These are phyloP conservation scores for Athalia circularis DNA, from an alignment of 2,888 invertebrate species.

Conservation along the genomic window DNA sequence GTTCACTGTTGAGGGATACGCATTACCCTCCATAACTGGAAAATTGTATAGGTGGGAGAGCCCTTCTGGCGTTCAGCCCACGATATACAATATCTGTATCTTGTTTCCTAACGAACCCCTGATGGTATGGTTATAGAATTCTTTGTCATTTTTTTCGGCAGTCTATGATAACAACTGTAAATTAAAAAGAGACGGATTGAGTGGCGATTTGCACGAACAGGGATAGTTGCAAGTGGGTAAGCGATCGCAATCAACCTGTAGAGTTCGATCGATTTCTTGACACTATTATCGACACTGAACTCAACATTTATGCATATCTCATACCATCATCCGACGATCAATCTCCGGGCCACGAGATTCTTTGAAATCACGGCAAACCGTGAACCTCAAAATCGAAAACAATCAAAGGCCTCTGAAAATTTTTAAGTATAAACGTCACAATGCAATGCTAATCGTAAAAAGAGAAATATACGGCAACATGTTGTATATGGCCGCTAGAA, in stretches of 20 bases:
- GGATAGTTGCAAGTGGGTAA: constrained; percentile 17
- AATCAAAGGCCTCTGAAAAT: no score
- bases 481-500: no score
- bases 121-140: not conserved
- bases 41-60: no score
- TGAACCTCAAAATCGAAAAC: no score
- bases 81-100: no score
- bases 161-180: constrained; percentile 11
- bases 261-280: constrained; percentile 38
- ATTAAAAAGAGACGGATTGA: constrained; percentile 42
- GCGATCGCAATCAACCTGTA: constrained; percentile 29
- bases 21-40: no score
- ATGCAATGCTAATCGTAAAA: no score
- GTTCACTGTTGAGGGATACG: no score
- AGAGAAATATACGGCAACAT: no score
- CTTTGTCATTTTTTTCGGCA: not conserved
- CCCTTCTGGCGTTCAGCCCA: no score
- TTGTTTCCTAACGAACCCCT: not conserved
- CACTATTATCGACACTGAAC: constrained; percentile 30
- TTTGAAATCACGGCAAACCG: no score
- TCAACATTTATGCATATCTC: not conserved
- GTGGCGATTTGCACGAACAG: constrained; percentile 29
- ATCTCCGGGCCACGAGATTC: not conserved
- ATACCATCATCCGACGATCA: constrained; percentile 24
- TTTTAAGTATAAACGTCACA: no score